phyloP scores from a whole-genome alignment of 2,888 invertebrate genomes.

The Dichetophora obliterata region DNA sequence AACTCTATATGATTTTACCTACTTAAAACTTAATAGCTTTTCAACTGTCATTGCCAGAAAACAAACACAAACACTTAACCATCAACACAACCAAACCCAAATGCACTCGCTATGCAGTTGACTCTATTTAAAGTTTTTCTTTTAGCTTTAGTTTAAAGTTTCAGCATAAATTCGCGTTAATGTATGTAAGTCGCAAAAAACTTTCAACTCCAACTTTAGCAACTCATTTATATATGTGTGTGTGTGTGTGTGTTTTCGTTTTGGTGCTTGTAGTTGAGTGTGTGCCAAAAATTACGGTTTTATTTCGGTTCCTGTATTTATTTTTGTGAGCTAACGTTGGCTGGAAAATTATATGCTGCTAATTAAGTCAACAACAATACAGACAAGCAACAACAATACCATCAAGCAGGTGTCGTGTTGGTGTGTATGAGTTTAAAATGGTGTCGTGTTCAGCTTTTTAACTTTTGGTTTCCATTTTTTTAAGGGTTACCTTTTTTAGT shows the following conservation, averaged over 20 bases:
- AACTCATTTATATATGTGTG: no score
- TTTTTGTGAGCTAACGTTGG: no score
- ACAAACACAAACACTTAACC: no score
- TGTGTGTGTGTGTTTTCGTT: no score
- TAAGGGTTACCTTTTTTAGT: not conserved
- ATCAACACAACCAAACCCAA: no score
- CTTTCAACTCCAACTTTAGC: no score
- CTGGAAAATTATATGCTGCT: not conserved
- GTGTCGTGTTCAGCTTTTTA: not conserved
- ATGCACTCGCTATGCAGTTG: not conserved
- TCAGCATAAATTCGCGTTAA: conserved; percentile 4
- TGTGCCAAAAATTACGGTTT: no score
- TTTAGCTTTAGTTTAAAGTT: conserved; percentile 15
- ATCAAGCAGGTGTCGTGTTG: not conserved
- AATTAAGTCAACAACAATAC: not conserved
- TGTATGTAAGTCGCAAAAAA: not conserved
- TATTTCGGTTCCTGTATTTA: no score
- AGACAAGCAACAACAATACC: not conserved
- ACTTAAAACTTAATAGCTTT: no score
- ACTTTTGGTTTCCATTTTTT: not conserved
- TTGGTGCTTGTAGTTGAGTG: no score
- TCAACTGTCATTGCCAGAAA: no score
- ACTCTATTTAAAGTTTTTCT: conserved; percentile 24
- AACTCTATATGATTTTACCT: no score
- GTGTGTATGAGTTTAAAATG: not conserved